A percentile compares a stretch with the other conserved stretches of the same genome.
Conservation (phyloP, 1,140 invertebrate species). For the Euwallacea similis region DNA sequence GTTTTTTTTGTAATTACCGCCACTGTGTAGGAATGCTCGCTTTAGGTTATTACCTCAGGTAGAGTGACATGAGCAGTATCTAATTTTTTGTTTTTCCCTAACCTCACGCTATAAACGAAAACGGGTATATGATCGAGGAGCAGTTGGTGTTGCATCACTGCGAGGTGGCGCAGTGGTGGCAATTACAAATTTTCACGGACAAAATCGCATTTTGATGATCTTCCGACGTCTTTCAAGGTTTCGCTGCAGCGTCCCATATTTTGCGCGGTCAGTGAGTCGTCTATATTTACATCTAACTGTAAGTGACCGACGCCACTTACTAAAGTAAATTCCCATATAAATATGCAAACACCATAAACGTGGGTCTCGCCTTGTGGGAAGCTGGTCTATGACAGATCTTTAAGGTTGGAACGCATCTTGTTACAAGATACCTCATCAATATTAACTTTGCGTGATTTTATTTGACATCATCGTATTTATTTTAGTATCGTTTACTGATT, state of each 20-base stretch:
- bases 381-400: conserved; percentile 12
- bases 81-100: too few species aligned
- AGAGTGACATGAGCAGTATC: too few species aligned
- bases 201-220: too few species aligned
- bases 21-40: too few species aligned
- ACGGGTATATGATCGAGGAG: too few species aligned
- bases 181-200: too few species aligned
- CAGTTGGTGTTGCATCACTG: too few species aligned
- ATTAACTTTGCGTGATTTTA: background rate
- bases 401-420: conserved; percentile 10
- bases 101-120: too few species aligned
- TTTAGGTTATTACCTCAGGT: too few species aligned
- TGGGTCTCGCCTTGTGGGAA: conserved; percentile 11
- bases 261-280: background rate
- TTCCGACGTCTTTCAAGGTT: too few species aligned
- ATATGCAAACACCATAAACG: conserved; percentile 16
- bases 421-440: conserved; percentile 9
- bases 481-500: conserved; percentile 1
- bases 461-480: conserved; percentile 4
- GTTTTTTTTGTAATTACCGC: too few species aligned
- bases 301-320: background rate
- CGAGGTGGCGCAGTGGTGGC: too few species aligned
- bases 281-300: conserved; percentile 14
- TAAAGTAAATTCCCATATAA: conserved; percentile 25
- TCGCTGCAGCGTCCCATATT: background rate